phyloP scores from a whole-genome alignment of 1,140 invertebrate species.

The Monomorium pharaonis region DNA sequence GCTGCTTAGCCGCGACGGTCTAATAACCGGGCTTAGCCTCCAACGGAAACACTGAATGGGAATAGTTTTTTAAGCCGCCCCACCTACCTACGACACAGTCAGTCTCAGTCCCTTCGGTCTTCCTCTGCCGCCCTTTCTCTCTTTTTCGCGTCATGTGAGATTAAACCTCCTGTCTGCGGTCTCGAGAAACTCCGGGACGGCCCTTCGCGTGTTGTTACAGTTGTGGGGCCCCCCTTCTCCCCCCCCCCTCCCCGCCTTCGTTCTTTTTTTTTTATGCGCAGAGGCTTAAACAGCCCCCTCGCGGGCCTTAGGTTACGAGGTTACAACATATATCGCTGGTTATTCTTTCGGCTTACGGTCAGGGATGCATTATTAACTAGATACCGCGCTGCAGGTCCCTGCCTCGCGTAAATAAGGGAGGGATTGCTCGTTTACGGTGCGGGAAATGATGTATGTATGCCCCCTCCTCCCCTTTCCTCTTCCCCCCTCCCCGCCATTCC shows the following conservation, averaged over 20 bases:
- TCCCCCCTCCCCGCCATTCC: no score
- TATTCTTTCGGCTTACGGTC: conserved; percentile 56
- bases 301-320: conserved; percentile 29
- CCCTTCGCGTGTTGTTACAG: conserved; percentile 80
- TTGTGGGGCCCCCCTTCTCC: conserved; percentile 62
- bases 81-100: conserved; percentile 63
- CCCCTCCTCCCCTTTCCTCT: no score
- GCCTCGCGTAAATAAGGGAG: conserved; percentile 2
- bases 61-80: conserved; percentile 78
- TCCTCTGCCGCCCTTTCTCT: not conserved
- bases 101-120: conserved; percentile 32
- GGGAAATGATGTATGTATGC: no score
- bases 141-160: conserved; percentile 56
- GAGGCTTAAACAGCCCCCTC: conserved; percentile 61
- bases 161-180: conserved; percentile 64
- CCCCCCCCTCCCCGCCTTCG: not conserved
- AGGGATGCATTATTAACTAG: conserved; percentile 59
- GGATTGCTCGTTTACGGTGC: conserved; percentile 26
- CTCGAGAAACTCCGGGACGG: conserved; percentile 55
- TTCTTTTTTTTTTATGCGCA: conserved; percentile 55
- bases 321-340: conserved; percentile 54
- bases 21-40: conserved; percentile 76
- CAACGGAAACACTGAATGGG: conserved; percentile 82
- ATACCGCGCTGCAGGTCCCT: conserved; percentile 44
- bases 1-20: conserved; percentile 57